These are phyloP conservation scores for Staurois parvus DNA, from an alignment of 2,797 vertebrate species.

Conservation along the genomic window DNA sequence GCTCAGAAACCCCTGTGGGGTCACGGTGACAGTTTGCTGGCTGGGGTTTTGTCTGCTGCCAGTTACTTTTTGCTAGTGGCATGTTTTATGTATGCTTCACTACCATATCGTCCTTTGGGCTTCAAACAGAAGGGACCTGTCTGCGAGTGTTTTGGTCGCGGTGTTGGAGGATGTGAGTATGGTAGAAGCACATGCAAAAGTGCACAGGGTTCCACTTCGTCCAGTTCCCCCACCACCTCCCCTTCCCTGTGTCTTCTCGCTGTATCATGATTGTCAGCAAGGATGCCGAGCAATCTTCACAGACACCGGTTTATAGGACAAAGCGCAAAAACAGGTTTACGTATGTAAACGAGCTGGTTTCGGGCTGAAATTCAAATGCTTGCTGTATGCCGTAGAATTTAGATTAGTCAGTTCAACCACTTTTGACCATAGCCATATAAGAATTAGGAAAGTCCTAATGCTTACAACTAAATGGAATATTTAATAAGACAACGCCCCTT, in stretches of 20 bases:
- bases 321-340: background rate
- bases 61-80: conserved; percentile 80
- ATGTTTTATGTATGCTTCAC: conserved; percentile 82
- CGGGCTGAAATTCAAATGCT: too few species aligned
- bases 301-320: background rate
- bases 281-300: background rate
- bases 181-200: conserved; percentile 75
- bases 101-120: conserved; percentile 77
- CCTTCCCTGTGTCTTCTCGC: background rate
- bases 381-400: too few species aligned
- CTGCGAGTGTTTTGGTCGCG: conserved; percentile 80
- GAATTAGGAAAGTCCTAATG: too few species aligned
- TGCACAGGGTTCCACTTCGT: conserved; percentile 69
- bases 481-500: too few species aligned
- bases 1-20: conserved; percentile 79
- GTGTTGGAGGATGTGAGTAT: conserved; percentile 76
- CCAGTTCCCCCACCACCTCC: conserved; percentile 51
- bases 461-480: too few species aligned
- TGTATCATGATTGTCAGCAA: conserved; percentile 43
- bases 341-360: too few species aligned
- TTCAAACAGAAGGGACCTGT: conserved; percentile 81
- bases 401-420: too few species aligned
- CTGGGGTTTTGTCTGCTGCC: conserved; percentile 77
- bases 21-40: conserved; percentile 77
- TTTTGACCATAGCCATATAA: too few species aligned